phyloP scores from a whole-genome alignment of 2,113 vertebrate species.

The Pogonocichla stellata region DNA sequence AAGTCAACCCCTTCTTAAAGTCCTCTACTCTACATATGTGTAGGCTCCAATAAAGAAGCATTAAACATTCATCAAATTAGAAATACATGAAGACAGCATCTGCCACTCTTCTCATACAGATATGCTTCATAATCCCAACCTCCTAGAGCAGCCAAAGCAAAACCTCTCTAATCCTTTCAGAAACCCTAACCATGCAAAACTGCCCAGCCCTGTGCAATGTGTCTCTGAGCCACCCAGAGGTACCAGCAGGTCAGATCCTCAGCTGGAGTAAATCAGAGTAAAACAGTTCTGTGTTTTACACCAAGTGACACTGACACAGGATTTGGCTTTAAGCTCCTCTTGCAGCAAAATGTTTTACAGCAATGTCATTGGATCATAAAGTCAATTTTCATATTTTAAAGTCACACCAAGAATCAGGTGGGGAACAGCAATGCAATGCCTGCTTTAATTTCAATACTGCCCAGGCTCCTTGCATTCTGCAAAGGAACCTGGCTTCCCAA shows the following conservation, averaged over 20 bases:
- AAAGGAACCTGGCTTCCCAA: not conserved
- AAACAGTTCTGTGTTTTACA: not conserved
- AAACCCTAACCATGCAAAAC: slow-evolving; percentile 2
- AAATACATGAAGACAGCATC: slow-evolving; percentile 43
- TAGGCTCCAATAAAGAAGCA: slow-evolving; percentile 46
- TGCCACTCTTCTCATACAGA: not conserved
- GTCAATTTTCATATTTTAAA: not conserved
- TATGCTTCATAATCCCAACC: not conserved
- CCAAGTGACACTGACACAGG: not conserved
- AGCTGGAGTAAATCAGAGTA: not conserved
- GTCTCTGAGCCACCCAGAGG: not conserved
- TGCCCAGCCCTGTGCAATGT: not conserved
- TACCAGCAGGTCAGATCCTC: not conserved
- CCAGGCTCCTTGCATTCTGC: not conserved
- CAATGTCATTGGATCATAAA: not conserved
- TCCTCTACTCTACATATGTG: slow-evolving; percentile 2
- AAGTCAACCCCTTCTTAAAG: slow-evolving; percentile 34
- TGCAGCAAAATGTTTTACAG: not conserved
- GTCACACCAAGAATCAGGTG: not conserved
- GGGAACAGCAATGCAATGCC: not conserved
- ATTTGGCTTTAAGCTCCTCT: not conserved
- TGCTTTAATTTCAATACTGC: not conserved
- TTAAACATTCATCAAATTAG: slow-evolving; percentile 61
- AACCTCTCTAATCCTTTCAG: not conserved
- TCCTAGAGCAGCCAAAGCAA: not conserved